A percentile compares a stretch with the other conserved stretches of the same genome.
Conservation (phyloP, 2,888 invertebrate genomes). For the Mycogona germanica region DNA sequence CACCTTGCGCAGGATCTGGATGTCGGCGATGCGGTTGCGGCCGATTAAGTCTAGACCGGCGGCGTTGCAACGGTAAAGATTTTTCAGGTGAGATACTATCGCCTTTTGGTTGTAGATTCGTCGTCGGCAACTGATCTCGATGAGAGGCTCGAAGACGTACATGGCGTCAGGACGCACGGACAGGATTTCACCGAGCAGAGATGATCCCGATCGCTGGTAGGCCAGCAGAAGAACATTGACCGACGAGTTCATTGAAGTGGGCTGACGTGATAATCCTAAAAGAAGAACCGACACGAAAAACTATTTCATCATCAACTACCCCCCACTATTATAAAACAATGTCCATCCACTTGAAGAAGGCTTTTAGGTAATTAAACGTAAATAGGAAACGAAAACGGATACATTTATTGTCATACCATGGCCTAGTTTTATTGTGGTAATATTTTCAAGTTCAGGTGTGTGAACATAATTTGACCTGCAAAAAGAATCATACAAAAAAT, state of each 20-base stretch:
- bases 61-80: constrained; percentile 10
- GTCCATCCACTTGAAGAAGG: too few species aligned
- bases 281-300: too few species aligned
- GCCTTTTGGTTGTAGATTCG: not conserved
- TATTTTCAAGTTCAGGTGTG: too few species aligned
- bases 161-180: constrained; percentile 1
- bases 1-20: not conserved
- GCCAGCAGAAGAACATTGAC: constrained; percentile 12
- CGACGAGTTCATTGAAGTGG: not conserved
- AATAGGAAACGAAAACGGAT: too few species aligned
- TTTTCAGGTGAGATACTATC: not conserved
- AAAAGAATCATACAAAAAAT: too few species aligned
- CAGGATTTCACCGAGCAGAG: constrained; percentile 15
- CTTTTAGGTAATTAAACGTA: too few species aligned
- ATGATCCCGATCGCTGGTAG: constrained; percentile 17
- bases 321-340: too few species aligned
- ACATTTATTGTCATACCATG: too few species aligned
- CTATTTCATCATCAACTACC: too few species aligned
- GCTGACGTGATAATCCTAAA: too few species aligned
- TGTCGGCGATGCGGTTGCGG: not conserved
- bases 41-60: not conserved
- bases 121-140: not conserved
- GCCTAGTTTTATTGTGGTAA: too few species aligned
- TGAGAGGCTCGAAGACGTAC: constrained; percentile 16
- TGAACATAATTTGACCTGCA: too few species aligned